Evolutionary conservation across 2,113 vertebrate species (phyloP), one percentile per base, ranked within the genome.

Genomic region (Scatophagus argus): DNA sequence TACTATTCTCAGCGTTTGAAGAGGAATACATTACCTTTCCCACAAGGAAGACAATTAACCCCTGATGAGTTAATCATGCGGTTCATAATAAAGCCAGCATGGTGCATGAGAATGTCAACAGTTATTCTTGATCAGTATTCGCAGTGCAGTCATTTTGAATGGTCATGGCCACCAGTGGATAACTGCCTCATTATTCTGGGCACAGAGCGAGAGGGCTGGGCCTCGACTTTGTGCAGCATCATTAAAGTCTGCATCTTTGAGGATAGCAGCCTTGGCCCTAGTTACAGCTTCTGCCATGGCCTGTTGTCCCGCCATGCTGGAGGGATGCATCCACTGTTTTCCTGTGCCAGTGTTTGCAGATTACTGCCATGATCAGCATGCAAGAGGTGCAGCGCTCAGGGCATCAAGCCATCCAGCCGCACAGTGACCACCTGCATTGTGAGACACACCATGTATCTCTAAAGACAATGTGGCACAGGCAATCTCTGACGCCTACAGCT

Each of bases 381-480:
- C 62, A 60, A 58, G 66, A 81, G 88, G 76, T 66, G 65, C 60
- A 76, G 62, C 0, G 25, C 44, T 68, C 19, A 3, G 73, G 77
- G 83, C 65, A 62, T n/a, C 5, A 36, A 47, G 84, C 88, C 87
- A 88, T 77, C 59, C 68, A 67, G 59, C 73, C 31, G n/a, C 69
- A 81, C 55, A 64, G 63, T 76, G 91, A 88, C 90, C 91, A 91
- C 86, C 92, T 89, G 88, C 83, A 81, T 77, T 77, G 68, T 82
- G 75, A 82, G 38, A 65, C 61, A 23, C 7, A 47, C 62, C 23
- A n/a, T 64, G 55, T 83, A 82, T 82, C 88, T 89, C 84, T 44
- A 69, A 84, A 84, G 80, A 91, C 87, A 88, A 88, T 61, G 52
- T n/a, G 61, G 54, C 61, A 66, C 76, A 79, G 76, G 65, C 64